Percentiles rank a stretch among this genome's conserved stretches.
phyloP scores from a whole-genome alignment of 2,113 vertebrate genomes.

The Sinocyclocheilus anshuiensis region DNA sequence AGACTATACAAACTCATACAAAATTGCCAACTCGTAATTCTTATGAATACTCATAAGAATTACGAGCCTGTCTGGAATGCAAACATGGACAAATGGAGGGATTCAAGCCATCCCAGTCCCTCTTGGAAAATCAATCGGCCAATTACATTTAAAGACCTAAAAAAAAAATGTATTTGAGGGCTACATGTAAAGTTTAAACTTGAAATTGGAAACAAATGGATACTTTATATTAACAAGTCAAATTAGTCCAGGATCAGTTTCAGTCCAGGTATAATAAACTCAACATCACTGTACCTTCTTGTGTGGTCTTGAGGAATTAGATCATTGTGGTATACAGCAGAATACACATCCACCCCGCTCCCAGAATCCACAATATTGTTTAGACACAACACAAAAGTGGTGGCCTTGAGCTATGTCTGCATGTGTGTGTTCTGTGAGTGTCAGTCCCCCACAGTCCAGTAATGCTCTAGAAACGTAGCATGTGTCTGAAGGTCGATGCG shows the following conservation, averaged over 20 bases:
- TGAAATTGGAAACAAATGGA: neutral
- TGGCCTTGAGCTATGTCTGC: slow-evolving; percentile 44
- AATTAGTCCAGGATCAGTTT: neutral
- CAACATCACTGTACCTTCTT: slow-evolving; percentile 9
- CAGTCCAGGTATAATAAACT: neutral
- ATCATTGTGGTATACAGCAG: slow-evolving; percentile 16
- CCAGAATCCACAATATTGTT: slow-evolving; percentile 21
- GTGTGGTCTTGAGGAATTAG: slow-evolving; percentile 18
- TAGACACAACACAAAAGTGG: slow-evolving; percentile 47
- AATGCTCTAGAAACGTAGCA: slow-evolving; percentile 36
- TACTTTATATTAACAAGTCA: slow-evolving; percentile 1
- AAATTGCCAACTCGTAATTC: neutral
- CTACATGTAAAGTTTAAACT: neutral
- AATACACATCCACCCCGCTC: neutral
- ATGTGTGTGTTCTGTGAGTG: slow-evolving; percentile 4
- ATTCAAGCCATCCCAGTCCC: neutral
- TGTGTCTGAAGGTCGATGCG: slow-evolving; percentile 46
- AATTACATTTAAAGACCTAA: neutral
- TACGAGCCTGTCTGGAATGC: neutral
- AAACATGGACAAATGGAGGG: neutral
- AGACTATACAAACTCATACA: neutral
- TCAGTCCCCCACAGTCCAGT: slow-evolving; percentile 48
- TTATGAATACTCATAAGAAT: neutral
- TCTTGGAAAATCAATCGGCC: neutral
- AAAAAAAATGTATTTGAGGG: neutral